These are phyloP conservation scores for Nemoura dubitans DNA, from an alignment of 2,888 invertebrate species.

Conservation along the genomic window DNA sequence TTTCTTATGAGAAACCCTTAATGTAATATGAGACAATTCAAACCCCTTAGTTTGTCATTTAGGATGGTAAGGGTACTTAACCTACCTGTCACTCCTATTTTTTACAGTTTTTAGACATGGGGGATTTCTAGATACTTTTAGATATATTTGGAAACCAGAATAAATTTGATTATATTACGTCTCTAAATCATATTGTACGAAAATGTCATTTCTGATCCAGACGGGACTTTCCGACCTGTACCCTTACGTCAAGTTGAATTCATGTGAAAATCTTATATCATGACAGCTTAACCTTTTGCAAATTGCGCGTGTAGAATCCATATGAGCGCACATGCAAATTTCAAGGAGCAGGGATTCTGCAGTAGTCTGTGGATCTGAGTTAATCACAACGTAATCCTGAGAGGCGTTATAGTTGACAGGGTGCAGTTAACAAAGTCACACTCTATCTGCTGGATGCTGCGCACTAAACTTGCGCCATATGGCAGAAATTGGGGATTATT, in stretches of 20 bases:
- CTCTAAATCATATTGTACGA: background rate
- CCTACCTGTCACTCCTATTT: background rate
- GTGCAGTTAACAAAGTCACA: background rate
- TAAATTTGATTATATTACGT: background rate
- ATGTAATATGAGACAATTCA: too few species aligned
- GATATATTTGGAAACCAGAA: background rate
- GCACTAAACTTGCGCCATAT: too few species aligned
- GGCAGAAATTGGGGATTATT: too few species aligned
- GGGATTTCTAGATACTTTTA: background rate
- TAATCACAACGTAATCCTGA: background rate
- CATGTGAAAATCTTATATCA: background rate
- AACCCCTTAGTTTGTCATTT: too few species aligned
- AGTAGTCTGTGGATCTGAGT: background rate
- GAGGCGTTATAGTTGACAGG: background rate
- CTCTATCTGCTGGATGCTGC: background rate
- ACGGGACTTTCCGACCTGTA: background rate
- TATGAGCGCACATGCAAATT: background rate
- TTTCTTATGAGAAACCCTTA: background rate
- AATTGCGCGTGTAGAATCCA: slow-evolving; percentile 1
- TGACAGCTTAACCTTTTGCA: background rate
- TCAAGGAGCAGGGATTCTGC: background rate
- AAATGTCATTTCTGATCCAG: background rate
- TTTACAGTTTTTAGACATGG: background rate
- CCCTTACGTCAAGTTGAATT: background rate
- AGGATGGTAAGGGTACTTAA: too few species aligned